phyloP scores from a whole-genome alignment of 2,113 vertebrate genomes.

The Myrmecobius fasciatus region DNA sequence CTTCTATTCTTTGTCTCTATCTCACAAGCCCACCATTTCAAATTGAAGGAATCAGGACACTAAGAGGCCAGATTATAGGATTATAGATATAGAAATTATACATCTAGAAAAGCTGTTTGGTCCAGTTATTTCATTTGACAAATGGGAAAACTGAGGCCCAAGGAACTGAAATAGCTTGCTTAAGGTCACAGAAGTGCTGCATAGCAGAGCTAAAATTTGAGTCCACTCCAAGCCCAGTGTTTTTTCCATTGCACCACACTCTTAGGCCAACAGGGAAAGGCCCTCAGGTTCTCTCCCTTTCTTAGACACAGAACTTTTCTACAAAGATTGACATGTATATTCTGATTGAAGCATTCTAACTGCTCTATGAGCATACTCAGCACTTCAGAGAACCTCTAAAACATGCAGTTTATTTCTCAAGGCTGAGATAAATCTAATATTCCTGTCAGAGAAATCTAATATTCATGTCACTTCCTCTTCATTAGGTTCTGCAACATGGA shows the following conservation, averaged over 20 bases:
- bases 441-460: not conserved
- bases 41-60: too few relatives aligned
- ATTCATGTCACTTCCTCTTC: not conserved
- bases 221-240: not conserved
- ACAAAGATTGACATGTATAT: not conserved
- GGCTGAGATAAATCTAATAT: not conserved
- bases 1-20: too few relatives aligned
- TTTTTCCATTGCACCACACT: not conserved
- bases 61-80: too few relatives aligned
- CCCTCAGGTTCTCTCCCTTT: not conserved
- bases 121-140: not conserved
- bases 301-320: slow-evolving; percentile 14
- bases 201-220: not conserved
- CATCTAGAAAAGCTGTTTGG: not conserved
- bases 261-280: slow-evolving; percentile 5
- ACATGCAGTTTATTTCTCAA: not conserved
- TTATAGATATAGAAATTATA: too few relatives aligned
- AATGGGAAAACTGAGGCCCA: not conserved
- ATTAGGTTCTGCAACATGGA: not conserved
- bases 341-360: not conserved
- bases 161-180: not conserved
- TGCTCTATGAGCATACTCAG: not conserved
- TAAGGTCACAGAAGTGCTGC: not conserved
- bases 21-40: too few relatives aligned
- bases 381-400: not conserved